Evolutionary conservation across 2,888 invertebrate genomes (phyloP).

Genomic region (Microctonus aethiopoides): DNA sequence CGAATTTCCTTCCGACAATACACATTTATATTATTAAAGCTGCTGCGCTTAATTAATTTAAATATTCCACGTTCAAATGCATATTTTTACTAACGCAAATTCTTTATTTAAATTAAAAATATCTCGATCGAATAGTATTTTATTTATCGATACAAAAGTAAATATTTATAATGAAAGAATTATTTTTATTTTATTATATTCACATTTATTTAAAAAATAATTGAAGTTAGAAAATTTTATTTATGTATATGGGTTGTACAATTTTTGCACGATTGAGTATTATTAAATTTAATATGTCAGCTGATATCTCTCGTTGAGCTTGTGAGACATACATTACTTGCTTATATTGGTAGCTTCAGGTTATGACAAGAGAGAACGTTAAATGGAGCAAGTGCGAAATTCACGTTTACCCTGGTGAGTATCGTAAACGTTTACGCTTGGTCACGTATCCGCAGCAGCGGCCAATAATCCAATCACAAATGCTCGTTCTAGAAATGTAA

Average conservation of each 20-base stretch:
- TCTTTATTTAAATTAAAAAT: too few relatives aligned
- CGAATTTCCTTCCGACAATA: too few relatives aligned
- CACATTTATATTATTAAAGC: too few relatives aligned
- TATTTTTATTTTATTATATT: too few relatives aligned
- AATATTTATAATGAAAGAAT: too few relatives aligned
- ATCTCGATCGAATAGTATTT: too few relatives aligned
- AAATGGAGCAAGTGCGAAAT: conserved; percentile 18
- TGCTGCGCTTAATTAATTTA: too few relatives aligned
- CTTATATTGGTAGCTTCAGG: not conserved
- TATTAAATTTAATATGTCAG: not conserved
- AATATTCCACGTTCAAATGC: too few relatives aligned
- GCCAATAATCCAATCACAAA: conserved; percentile 36
- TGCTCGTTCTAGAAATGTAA: conserved; percentile 11
- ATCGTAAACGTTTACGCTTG: conserved; percentile 29
- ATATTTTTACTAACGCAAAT: too few relatives aligned
- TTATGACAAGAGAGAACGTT: conserved; percentile 18
- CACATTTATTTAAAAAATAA: too few relatives aligned
- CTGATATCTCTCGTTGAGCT: not conserved
- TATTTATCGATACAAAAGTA: too few relatives aligned
- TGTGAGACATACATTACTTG: not conserved
- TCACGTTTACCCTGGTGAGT: conserved; percentile 28
- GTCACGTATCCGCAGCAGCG: conserved; percentile 32
- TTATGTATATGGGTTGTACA: not conserved
- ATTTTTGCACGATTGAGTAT: not conserved
- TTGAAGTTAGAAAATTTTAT: too few relatives aligned